Base-by-base conservation (phyloP, 2,113 vertebrate genomes). In the Myocastor coypus region DNA sequence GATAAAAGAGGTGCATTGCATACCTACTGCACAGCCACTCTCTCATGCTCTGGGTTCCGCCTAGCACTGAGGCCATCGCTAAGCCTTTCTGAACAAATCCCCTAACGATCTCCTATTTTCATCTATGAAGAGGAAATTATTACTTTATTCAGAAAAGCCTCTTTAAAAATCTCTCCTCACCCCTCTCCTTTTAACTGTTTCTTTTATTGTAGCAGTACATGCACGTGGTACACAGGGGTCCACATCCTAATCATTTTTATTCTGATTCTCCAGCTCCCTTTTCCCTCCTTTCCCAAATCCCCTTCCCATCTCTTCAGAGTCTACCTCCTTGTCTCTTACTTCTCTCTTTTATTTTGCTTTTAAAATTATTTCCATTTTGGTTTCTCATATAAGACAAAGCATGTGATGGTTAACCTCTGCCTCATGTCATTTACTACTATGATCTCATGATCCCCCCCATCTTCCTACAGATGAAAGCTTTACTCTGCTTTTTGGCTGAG, bases 111-210 rank as follows among this genome's bases (percentile, higher is more conserved):
- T 24, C 94, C 30, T 75, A 2, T 40, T 26, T 71, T 86, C 14
- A 92, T 6, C 81, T 61, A 90, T 40, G 26, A 91, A 92, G 20
- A 93, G 28, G 11, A 40, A 85, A 89, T 69, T 50, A 88, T 32
- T 92, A 88, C 19, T 94, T 81, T 90, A 28, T 92, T 86, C 0
- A 81, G 89, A 89, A 75, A 83, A 52, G 26, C 3, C 37, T 82
- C 46, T 78, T 85, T 77, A 81, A 30, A 85, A 92, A 77, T 94
- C 13, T 69, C 8, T 11, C 46, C 13, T 66, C 68, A 30, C 4
- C 13, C 24, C 61, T 63, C 57, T 57, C 59, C 14, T 91, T 17
- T 91, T 78, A 81, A 73, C 52, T 87, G 37, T 92, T 92, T 94
- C 40, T 95, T 78, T 63, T 77, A 30, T 77, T 71, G 61, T 28